These are phyloP conservation scores for Pharmacophagus antenor DNA, from an alignment of 2,888 invertebrate genomes.

Conservation along the genomic window DNA sequence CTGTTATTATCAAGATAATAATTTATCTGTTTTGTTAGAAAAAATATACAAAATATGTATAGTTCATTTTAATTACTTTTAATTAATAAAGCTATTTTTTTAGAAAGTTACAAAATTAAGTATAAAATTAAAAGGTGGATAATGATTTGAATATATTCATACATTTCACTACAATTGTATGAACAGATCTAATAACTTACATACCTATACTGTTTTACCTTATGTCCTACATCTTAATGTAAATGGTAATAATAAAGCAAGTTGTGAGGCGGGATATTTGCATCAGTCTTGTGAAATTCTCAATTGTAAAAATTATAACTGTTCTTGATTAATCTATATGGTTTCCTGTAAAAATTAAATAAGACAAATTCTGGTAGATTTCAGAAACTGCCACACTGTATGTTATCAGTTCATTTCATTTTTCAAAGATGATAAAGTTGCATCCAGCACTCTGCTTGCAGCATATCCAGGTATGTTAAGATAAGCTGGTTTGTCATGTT, in stretches of 20 bases:
- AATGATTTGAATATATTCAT: conserved; percentile 61
- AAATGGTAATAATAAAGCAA: conserved; percentile 81
- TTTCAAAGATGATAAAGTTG: conserved; percentile 73
- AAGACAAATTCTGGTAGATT: conserved; percentile 36
- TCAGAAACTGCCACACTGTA: conserved; percentile 32
- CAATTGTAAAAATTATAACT: conserved; percentile 76
- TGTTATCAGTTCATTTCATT: conserved; percentile 73
- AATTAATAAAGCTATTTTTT: conserved; percentile 48
- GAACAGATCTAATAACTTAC: conserved; percentile 53
- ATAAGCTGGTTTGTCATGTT: conserved; percentile 78
- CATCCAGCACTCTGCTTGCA: conserved; percentile 69
- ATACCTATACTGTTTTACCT: conserved; percentile 45
- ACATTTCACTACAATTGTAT: conserved; percentile 37
- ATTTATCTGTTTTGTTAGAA: conserved; percentile 44
- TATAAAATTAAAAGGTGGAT: conserved; percentile 48
- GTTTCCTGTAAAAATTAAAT: conserved; percentile 67
- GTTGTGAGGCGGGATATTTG: conserved; percentile 81
- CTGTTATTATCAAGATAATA: conserved; percentile 56
- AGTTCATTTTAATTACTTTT: conserved; percentile 46
- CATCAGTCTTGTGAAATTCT: conserved; percentile 81
- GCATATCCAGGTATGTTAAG: conserved; percentile 77
- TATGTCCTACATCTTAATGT: conserved; percentile 73
- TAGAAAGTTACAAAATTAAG: conserved; percentile 48
- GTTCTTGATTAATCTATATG: conserved; percentile 73
- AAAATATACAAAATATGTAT: conserved; percentile 46